Conservation (phyloP, 1,140 invertebrate genomes). For the Battus philenor region DNA sequence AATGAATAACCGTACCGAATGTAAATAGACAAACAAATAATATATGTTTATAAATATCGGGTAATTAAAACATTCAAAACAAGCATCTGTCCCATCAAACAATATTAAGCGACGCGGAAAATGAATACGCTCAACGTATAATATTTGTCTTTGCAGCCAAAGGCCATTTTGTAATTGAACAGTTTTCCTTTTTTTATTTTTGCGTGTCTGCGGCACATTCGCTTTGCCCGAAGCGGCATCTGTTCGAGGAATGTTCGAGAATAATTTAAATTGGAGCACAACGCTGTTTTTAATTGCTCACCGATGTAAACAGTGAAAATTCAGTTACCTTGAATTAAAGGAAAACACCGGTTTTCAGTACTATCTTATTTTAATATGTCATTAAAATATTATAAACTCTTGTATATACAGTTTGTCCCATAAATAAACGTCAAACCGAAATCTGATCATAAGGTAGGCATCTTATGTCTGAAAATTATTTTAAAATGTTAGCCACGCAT, state of each 20-base stretch:
- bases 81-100: conserved; percentile 6
- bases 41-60: too few relatives aligned
- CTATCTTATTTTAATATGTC: too few relatives aligned
- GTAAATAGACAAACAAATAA: too few relatives aligned
- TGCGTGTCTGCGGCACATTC: conserved; percentile 18
- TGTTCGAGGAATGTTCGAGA: conserved; percentile 18
- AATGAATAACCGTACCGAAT: too few relatives aligned
- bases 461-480: too few relatives aligned
- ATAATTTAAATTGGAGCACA: conserved; percentile 13
- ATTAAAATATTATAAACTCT: too few relatives aligned
- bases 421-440: too few relatives aligned
- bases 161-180: conserved; percentile 33
- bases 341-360: too few relatives aligned
- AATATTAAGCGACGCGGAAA: conserved; percentile 23
- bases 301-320: not conserved
- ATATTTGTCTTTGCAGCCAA: conserved; percentile 30
- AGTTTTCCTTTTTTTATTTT: conserved; percentile 25
- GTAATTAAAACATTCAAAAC: conserved; percentile 4
- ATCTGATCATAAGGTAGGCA: too few relatives aligned
- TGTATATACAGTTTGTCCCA: too few relatives aligned
- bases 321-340: too few relatives aligned
- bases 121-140: conserved; percentile 21
- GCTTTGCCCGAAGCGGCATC: conserved; percentile 16
- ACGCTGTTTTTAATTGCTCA: conserved; percentile 16
- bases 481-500: too few relatives aligned